A percentile compares a stretch with the other conserved stretches of the same genome.
phyloP scores from a whole-genome alignment of 2,888 invertebrate species.

The Ichneumoninae sp. region DNA sequence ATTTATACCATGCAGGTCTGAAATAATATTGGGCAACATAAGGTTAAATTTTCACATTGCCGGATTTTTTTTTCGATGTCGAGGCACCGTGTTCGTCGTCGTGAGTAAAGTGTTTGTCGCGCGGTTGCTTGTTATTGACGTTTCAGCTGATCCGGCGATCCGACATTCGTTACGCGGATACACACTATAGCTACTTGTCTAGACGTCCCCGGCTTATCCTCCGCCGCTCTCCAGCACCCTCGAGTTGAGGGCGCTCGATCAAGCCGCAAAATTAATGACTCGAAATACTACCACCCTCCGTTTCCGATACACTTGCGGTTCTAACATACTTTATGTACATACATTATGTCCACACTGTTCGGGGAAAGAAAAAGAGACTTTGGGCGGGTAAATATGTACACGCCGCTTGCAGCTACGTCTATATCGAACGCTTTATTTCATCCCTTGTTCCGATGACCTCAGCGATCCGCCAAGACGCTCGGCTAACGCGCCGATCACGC shows the following conservation, averaged over 20 bases:
- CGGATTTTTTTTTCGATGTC: not conserved
- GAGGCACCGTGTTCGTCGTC: not conserved
- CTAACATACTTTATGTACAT: constrained; percentile 28
- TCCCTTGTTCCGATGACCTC: constrained; percentile 11
- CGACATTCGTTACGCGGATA: not conserved
- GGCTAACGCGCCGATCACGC: constrained; percentile 6
- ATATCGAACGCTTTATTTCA: constrained; percentile 39
- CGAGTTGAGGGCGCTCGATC: constrained; percentile 58
- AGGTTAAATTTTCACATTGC: not conserved
- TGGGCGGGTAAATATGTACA: constrained; percentile 42
- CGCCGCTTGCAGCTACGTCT: constrained; percentile 15
- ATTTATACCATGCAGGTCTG: too few species aligned
- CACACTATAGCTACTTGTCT: constrained; percentile 38
- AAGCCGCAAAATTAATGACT: constrained; percentile 51
- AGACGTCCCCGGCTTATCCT: constrained; percentile 48
- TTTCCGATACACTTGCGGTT: constrained; percentile 29
- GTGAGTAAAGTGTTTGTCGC: not conserved
- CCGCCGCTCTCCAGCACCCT: constrained; percentile 43
- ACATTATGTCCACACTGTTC: constrained; percentile 45
- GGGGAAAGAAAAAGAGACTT: constrained; percentile 17
- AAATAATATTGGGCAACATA: too few species aligned
- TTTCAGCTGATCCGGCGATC: constrained; percentile 31
- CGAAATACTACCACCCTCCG: constrained; percentile 16
- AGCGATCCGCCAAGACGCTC: constrained; percentile 21
- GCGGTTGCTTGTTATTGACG: constrained; percentile 13